phyloP scores from a whole-genome alignment of 1,140 invertebrate genomes.

The Drosophila saltans region DNA sequence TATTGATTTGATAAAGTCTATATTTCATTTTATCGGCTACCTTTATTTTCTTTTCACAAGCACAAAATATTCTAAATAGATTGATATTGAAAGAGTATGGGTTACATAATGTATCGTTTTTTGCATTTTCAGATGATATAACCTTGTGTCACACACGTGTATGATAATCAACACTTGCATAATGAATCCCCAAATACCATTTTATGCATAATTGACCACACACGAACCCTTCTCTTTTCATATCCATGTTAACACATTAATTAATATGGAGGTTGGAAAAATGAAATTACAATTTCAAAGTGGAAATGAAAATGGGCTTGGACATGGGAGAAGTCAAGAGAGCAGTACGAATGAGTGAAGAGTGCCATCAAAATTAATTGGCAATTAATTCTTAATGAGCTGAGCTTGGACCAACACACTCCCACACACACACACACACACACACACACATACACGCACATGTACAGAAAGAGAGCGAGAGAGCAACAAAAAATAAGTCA shows the following conservation, averaged over 20 bases:
- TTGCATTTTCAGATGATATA: constrained; percentile 1
- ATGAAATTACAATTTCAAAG: constrained; percentile 14
- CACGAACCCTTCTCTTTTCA: constrained; percentile 40
- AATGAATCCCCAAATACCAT: constrained; percentile 54
- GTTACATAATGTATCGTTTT: neutral
- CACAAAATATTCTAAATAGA: neutral
- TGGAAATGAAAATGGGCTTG: constrained; percentile 41
- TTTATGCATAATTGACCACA: constrained; percentile 68
- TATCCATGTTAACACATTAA: constrained; percentile 49
- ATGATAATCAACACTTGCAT: constrained; percentile 2
- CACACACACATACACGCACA: constrained; percentile 15
- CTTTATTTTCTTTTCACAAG: too few species aligned
- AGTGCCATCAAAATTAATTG: constrained; percentile 67
- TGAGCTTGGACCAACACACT: constrained; percentile 20
- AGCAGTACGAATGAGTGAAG: constrained; percentile 9
- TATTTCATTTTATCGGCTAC: too few species aligned
- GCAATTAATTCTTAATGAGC: constrained; percentile 71
- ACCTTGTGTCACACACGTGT: neutral
- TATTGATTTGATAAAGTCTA: too few species aligned
- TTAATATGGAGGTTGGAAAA: constrained; percentile 66
- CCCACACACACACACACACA: constrained; percentile 21
- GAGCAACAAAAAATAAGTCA: constrained; percentile 27
- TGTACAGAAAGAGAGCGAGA: constrained; percentile 16
- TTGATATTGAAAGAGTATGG: neutral
- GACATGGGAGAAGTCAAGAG: constrained; percentile 41